Conservation (phyloP, 2,113 vertebrate species). For the Lota lota region DNA sequence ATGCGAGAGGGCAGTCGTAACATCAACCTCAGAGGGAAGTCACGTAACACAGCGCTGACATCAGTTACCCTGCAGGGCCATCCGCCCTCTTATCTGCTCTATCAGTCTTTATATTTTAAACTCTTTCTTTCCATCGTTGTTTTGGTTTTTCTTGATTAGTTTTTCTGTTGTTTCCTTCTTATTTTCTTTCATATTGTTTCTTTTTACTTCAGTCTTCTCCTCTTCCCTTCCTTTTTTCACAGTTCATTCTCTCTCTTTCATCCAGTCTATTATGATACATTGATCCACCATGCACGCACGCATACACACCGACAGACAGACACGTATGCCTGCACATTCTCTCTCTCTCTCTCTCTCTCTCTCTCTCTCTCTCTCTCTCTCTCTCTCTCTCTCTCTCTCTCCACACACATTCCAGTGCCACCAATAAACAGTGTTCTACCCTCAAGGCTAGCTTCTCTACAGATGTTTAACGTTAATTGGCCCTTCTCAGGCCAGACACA, state of each 20-base stretch:
- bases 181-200: background rate
- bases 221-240: background rate
- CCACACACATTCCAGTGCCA: slow-evolving; percentile 18
- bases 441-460: slow-evolving; percentile 25
- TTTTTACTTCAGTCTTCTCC: background rate
- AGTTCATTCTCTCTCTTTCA: background rate
- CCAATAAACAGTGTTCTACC: slow-evolving; percentile 20
- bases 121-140: slow-evolving; percentile 6
- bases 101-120: slow-evolving; percentile 4
- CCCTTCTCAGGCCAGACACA: slow-evolving; percentile 19
- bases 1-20: slow-evolving; percentile 17
- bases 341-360: background rate
- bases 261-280: background rate
- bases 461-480: slow-evolving; percentile 31
- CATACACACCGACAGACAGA: no score
- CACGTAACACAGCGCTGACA: slow-evolving; percentile 21
- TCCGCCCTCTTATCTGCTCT: slow-evolving; percentile 1
- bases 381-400: background rate
- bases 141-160: background rate
- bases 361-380: background rate
- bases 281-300: no score
- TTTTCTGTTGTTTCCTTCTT: background rate
- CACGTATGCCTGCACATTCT: background rate
- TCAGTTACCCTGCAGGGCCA: background rate
- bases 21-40: slow-evolving; percentile 24